Base-by-base conservation (phyloP, 2,888 invertebrate genomes). In the Cheilosia vulpina region DNA sequence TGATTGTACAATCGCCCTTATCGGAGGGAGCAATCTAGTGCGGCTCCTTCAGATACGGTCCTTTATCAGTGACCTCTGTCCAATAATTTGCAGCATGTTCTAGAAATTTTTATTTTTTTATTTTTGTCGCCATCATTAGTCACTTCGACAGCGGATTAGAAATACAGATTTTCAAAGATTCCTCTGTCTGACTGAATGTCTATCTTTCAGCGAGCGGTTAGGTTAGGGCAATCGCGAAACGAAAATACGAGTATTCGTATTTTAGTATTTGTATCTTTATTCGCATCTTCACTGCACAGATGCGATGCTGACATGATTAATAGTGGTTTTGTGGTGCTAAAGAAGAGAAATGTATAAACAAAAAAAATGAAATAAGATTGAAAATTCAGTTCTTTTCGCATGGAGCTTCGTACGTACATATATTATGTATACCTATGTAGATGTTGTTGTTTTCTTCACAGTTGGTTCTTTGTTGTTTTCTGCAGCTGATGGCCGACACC, bases 301-400 rank as follows among this genome's bases (percentile, higher is more conserved):
- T 84, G 84, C 52, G 84, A 84, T 84, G 79, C 84, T 79, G 84
- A 84, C 84, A 84, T 84, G 84, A 84, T 84, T 84, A 84, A 84
- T 84, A 84, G 79, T 84, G 68, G 79, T 83, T 84, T 84, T 79
- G 83, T 65, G 83, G 79, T 84, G 71, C 71, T 75, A 79, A 71
- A 75, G 65, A 60, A 75, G 63, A 68, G 68, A 52, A 34, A 21
- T 52, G 52, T 52, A 21, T 43, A 76, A 47, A 38, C 13, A 53
- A 38, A 53, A 47, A 47, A 81, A 31, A 27, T 5, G 31, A 45
- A 55, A 60, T 73, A 57, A 57, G 34, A 62, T 55, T 83, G 66
- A 62, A 83, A 83, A 83, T 77, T 77, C 66, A 62, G 47, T 77
- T 83, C 68, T 77, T 77, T 72, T 50, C 52, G 55, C 72, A 72